These are phyloP conservation scores for Alouatta palliata DNA, from an alignment of 2,113 vertebrate genomes.

Conservation along the genomic window DNA sequence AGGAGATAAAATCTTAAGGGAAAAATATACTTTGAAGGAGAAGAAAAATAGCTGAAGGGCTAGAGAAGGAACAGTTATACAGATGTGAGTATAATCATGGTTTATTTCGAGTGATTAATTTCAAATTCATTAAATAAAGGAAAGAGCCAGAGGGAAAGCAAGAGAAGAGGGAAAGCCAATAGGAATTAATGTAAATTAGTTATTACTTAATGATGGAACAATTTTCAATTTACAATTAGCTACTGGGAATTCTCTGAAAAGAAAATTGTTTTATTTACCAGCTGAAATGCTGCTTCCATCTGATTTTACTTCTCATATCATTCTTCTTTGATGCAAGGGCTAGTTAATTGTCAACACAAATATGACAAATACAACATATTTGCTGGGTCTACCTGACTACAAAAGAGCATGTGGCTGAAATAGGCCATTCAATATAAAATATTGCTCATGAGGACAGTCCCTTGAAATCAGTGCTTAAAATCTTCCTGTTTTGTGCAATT, in stretches of 20 bases:
- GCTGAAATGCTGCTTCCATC: constrained; percentile 25
- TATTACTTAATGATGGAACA: constrained; percentile 60
- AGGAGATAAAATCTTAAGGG: not conserved
- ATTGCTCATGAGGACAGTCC: not conserved
- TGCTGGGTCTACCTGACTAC: not conserved
- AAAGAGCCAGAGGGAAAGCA: constrained; percentile 20
- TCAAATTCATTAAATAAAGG: constrained; percentile 37
- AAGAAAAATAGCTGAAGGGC: not conserved
- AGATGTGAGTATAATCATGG: not conserved
- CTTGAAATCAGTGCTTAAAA: not conserved
- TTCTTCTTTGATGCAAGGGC: constrained; percentile 21
- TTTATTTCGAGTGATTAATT: constrained; percentile 30
- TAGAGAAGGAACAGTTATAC: not conserved
- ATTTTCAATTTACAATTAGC: constrained; percentile 47
- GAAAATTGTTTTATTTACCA: constrained; percentile 58
- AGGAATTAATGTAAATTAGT: constrained; percentile 28
- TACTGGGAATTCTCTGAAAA: constrained; percentile 50
- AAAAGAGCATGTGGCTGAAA: not conserved
- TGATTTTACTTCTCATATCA: constrained; percentile 51
- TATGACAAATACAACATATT: not conserved
- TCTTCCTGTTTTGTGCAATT: not conserved
- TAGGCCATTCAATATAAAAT: not conserved
- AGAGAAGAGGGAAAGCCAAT: not conserved
- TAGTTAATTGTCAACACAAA: constrained; percentile 56
- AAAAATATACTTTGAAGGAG: not conserved